These are phyloP conservation scores for Coracopsis vasa DNA, from an alignment of 2,113 vertebrate genomes.

Conservation along the genomic window DNA sequence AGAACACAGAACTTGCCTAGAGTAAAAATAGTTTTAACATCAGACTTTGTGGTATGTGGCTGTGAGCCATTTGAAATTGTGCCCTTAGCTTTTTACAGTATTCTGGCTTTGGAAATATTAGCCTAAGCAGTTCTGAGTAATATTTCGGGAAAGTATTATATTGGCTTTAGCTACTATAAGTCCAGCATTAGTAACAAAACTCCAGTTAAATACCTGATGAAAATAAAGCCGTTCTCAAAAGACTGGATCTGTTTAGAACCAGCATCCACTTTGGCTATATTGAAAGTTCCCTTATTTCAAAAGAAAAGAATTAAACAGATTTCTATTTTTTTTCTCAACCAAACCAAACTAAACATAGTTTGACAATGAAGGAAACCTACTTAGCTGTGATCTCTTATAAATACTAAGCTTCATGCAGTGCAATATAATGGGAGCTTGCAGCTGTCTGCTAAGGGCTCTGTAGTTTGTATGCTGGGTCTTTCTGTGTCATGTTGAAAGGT, in stretches of 20 bases:
- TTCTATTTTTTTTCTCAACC: neutral
- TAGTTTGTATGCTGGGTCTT: neutral
- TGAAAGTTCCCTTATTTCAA: conserved; percentile 29
- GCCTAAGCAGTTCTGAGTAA: conserved; percentile 56
- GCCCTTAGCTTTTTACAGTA: conserved; percentile 22
- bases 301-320: conserved; percentile 34
- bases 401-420: neutral
- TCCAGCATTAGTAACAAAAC: conserved; percentile 68
- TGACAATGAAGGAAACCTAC: neutral
- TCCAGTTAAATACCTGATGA: conserved; percentile 35
- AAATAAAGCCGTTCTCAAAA: conserved; percentile 31
- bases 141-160: conserved; percentile 62
- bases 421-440: neutral
- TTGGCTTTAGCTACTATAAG: conserved; percentile 48
- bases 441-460: neutral
- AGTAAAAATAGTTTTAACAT: neutral
- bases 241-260: conserved; percentile 23
- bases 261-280: neutral
- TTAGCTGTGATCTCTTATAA: neutral
- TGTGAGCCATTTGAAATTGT: conserved; percentile 31
- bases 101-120: conserved; percentile 59
- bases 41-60: conserved; percentile 17
- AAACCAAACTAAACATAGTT: neutral
- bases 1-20: neutral
- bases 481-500: neutral